Evolutionary conservation across 2,797 vertebrate species (phyloP), one percentile per base, ranked within the genome.

Genomic region (Microhierax caerulescens): DNA sequence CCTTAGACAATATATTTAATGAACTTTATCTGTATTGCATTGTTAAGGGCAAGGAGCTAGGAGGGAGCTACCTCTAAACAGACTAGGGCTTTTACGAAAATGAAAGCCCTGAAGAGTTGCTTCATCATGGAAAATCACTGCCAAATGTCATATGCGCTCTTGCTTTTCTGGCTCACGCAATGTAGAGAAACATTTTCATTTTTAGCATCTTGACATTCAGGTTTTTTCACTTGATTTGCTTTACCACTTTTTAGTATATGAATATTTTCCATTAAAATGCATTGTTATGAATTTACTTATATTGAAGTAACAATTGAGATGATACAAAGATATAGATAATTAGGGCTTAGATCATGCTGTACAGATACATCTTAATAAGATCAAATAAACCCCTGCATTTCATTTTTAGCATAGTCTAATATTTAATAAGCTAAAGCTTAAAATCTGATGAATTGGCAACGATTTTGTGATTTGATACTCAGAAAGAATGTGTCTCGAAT

Each of bases 51-150:
- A 92, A 60, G 56, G 68, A 94, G 28, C 56, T 90, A 92, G 77
- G 45, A 95, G 28, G 77, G 45, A 95, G 28, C 65, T 87, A 91
- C 65, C 88, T 92, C 59, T 90, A 91, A 95, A 93, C 45, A 85
- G 70, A 63, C 39, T 28, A 32, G 13, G 39, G 93, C 94, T 98
- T 97, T 98, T 95, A 97, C 2, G 9, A 93, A 97, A 95, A 97
- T 97, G 85, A 97, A 95, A 90, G 61, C 36, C 65, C 53, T 7
- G 3, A 75, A 69, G 92, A 93, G 54, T 59, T 95, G 93, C 93
- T 96, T 96, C 90, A 96, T 96, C 94, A 81, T 85, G 80, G 74
- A 90, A 96, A 97, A 97, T 82, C 48, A n/a, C 48, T 93, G 95
- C 91, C 95, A 97, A 96, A 94, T 85, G n/a, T 94, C 11, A 1